Evolutionary conservation across 2,888 invertebrate species (phyloP).

Genomic region (Amphipyra berbera): DNA sequence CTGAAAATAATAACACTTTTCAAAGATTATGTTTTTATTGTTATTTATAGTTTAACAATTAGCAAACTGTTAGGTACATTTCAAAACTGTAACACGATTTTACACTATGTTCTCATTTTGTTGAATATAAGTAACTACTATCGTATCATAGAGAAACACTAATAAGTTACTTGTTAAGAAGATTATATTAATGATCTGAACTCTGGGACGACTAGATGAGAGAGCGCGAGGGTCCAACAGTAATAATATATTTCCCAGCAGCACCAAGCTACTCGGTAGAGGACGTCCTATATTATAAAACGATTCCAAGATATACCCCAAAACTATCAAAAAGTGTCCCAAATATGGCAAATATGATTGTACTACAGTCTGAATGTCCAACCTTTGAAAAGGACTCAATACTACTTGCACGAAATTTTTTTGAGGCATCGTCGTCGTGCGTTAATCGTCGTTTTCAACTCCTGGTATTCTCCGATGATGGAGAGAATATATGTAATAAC

Average conservation of each 20-base stretch:
- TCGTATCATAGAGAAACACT: constrained; percentile 81
- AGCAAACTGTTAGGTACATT: not conserved
- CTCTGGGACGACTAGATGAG: constrained; percentile 65
- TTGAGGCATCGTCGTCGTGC: constrained; percentile 26
- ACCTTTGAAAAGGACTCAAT: constrained; percentile 62
- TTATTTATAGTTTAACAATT: constrained; percentile 10
- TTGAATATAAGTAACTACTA: too few species aligned
- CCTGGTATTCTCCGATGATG: constrained; percentile 68
- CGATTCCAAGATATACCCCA: constrained; percentile 81
- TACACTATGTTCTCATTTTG: constrained; percentile 31
- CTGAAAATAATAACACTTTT: constrained; percentile 22
- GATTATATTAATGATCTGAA: constrained; percentile 72
- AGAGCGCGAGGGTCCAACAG: constrained; percentile 72
- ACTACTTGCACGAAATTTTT: constrained; percentile 9
- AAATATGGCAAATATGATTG: constrained; percentile 72
- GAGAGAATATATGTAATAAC: constrained; percentile 65
- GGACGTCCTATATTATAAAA: constrained; percentile 72
- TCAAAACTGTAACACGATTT: constrained; percentile 3
- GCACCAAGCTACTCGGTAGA: constrained; percentile 77
- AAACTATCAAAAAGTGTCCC: constrained; percentile 78
- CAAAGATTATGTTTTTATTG: constrained; percentile 24
- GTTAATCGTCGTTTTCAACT: constrained; percentile 56
- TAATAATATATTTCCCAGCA: constrained; percentile 77
- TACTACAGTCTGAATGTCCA: constrained; percentile 57
- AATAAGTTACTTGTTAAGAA: constrained; percentile 75